Evolutionary conservation across 1,140 invertebrate genomes (phyloP), one percentile per base, ranked within the genome.

Genomic region (Leptinotarsa defecta): DNA sequence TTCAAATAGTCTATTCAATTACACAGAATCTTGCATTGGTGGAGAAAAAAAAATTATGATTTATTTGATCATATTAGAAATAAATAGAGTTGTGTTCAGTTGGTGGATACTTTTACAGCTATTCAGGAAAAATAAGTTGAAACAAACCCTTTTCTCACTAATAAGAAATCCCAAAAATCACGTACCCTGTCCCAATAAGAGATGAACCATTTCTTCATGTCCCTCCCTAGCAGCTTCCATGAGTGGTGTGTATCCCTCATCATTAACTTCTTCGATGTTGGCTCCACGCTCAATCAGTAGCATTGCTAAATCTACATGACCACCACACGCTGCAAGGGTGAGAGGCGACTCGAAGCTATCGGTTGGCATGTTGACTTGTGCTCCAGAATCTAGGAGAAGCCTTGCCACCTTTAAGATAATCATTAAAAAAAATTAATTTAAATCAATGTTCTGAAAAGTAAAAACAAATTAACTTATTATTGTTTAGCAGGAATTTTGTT

Each of bases 271-370:
- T 87, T 99, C 98, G 79, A 99, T 97, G 86, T 99, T 98, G 20
- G 98, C 98, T 75, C 97, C 98, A 74, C 97, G 89, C 85, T 99
- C 97, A 74, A 99, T 93, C 48, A 99, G 87, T 71, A 99, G 88
- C 88, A 95, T 94, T 1, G 98, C 98, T 75, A 99, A 87, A 85
- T 99, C 97, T 48, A 98, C 96, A 86, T 99, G 98, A 27, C 98
- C 98, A 75, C 98, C 98, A 88, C 98, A 99, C 13, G 98, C 97
- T 71, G 98, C 98, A 74, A 99, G 87, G 3, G 98, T 99, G 76
- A 99, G 88, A 27, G 98, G 98, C 22, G 97, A 99, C 87, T 99
- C 98, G 88, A 99, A 99, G 86, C 97, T 99, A 85, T 99, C 98
- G 57, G 96, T 98, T 65, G 97, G 96, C 97, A 99, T 98, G 87